Conservation (phyloP, 2,888 invertebrate genomes). For the Tetramorium bicarinatum region DNA sequence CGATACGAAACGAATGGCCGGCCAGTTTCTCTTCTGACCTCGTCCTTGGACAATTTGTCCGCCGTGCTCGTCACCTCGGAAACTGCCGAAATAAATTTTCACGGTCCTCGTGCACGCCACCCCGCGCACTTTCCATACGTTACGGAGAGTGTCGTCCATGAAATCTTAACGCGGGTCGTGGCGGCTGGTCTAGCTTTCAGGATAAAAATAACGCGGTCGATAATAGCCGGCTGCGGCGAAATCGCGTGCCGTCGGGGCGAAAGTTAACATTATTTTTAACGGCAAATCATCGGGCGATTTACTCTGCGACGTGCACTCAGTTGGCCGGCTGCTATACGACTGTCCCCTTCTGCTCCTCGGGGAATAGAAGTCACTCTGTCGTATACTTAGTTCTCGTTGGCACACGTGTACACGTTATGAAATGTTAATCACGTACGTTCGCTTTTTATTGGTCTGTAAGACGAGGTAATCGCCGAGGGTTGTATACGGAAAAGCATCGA, state of each 20-base stretch:
- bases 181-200: constrained; percentile 37
- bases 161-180: constrained; percentile 48
- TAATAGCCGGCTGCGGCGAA: constrained; percentile 46
- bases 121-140: not conserved
- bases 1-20: not conserved
- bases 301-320: constrained; percentile 25
- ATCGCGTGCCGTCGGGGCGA: constrained; percentile 45
- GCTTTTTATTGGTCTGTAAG: constrained; percentile 44
- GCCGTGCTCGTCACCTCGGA: constrained; percentile 5
- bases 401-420: constrained; percentile 51
- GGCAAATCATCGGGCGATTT: constrained; percentile 49
- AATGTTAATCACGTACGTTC: constrained; percentile 47
- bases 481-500: not conserved
- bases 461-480: constrained; percentile 40
- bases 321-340: not conserved
- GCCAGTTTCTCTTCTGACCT: not conserved
- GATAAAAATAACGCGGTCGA: constrained; percentile 54
- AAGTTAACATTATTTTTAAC: constrained; percentile 57
- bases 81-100: constrained; percentile 33
- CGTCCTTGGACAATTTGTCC: not conserved
- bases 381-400: constrained; percentile 50
- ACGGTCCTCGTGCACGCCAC: constrained; percentile 8
- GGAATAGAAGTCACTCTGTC: constrained; percentile 17
- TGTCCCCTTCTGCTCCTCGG: not conserved
- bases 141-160: constrained; percentile 40